Conservation (phyloP, 2,888 invertebrate species). For the Diabrotica balteata region DNA sequence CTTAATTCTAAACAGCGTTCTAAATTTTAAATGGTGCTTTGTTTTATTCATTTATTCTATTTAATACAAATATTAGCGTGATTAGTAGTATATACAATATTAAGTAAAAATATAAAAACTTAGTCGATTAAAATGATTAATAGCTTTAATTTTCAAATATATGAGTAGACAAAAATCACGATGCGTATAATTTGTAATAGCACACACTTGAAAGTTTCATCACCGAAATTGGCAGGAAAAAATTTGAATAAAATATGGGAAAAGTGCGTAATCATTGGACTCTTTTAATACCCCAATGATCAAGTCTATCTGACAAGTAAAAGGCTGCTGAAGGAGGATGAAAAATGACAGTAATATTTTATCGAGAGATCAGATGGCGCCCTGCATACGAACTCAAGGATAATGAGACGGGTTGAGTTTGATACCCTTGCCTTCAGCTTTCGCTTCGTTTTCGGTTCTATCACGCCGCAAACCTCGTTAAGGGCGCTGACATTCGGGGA, state of each 20-base stretch:
- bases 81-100: too few relatives aligned
- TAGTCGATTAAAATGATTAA: background rate
- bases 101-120: too few relatives aligned
- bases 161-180: constrained; percentile 20
- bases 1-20: too few relatives aligned
- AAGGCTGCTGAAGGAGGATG: constrained; percentile 60
- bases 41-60: too few relatives aligned
- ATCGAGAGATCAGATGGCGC: constrained; percentile 63
- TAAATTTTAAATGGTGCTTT: too few relatives aligned
- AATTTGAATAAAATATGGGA: constrained; percentile 43
- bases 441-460: constrained; percentile 47
- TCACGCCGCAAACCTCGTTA: constrained; percentile 51
- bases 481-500: constrained; percentile 45
- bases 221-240: constrained; percentile 22
- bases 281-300: constrained; percentile 58
- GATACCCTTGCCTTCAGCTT: constrained; percentile 52
- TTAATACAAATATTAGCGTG: too few relatives aligned
- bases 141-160: constrained; percentile 7
- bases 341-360: constrained; percentile 63
- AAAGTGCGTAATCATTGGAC: constrained; percentile 55
- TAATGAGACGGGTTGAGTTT: constrained; percentile 60
- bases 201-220: constrained; percentile 34
- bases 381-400: constrained; percentile 61
- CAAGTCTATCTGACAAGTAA: constrained; percentile 60
- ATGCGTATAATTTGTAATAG: constrained; percentile 26